Evolutionary conservation across 1,140 invertebrate species (phyloP).

Genomic region (Leptinotarsa undecemlineata): DNA sequence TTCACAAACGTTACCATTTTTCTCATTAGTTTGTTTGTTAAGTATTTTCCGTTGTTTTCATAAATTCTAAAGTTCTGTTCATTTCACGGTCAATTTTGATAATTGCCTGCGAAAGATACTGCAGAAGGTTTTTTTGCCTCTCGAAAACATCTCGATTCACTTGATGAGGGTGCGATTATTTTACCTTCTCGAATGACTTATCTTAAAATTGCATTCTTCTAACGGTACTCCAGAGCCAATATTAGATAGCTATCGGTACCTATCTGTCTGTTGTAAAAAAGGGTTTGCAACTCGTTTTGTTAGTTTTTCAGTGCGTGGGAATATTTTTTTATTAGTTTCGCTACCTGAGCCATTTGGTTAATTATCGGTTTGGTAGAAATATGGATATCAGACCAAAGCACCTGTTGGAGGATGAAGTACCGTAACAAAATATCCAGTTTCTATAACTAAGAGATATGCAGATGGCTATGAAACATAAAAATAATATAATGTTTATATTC

Average conservation of each 20-base stretch:
- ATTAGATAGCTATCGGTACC: conserved; percentile 16
- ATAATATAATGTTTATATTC: too few species aligned
- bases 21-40: too few species aligned
- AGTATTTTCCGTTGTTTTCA: too few species aligned
- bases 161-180: conserved; percentile 14
- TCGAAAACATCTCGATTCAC: not conserved
- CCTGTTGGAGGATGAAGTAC: conserved; percentile 11
- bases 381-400: not conserved
- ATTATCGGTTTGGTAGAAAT: conserved; percentile 9
- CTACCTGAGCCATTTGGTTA: conserved; percentile 8
- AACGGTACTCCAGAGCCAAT: conserved; percentile 12
- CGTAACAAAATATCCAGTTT: not conserved
- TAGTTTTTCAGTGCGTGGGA: conserved; percentile 16
- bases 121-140: conserved; percentile 5
- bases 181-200: conserved; percentile 11
- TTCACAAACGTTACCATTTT: too few species aligned
- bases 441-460: too few species aligned
- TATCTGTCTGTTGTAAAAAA: conserved; percentile 20
- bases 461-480: too few species aligned
- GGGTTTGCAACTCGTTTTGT: conserved; percentile 18
- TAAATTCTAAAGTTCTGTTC: not conserved
- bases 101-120: conserved; percentile 5
- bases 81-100: not conserved
- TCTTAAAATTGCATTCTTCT: conserved; percentile 15
- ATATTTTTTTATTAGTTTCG: conserved; percentile 11